Conservation (phyloP, 2,113 vertebrate genomes). For the Alaudala cheleensis region DNA sequence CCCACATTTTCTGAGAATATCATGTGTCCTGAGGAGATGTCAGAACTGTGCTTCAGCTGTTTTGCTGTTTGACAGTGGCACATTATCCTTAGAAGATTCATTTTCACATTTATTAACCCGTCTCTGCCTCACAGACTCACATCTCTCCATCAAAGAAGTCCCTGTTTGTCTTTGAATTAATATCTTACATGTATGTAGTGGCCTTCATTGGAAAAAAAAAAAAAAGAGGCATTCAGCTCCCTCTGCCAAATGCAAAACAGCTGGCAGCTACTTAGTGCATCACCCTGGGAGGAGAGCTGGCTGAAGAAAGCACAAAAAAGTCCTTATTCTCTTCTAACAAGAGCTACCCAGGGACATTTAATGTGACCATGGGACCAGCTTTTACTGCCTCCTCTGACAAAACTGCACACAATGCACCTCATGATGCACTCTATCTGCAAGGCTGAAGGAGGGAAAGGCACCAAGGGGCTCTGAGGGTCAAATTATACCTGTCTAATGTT, state of each 20-base stretch:
- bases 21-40: slow-evolving; percentile 19
- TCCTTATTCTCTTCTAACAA: not conserved
- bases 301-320: not conserved
- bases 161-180: slow-evolving; percentile 43
- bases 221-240: not conserved
- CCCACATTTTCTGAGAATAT: slow-evolving; percentile 21
- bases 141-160: slow-evolving; percentile 15
- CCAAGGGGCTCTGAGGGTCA: not conserved
- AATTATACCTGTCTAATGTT: not conserved
- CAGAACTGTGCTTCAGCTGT: slow-evolving; percentile 7
- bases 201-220: not conserved
- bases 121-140: not conserved
- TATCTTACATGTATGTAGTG: not conserved
- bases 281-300: not conserved
- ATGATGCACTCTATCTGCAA: not conserved
- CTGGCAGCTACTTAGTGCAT: slow-evolving; percentile 16
- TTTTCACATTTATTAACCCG: slow-evolving; percentile 48
- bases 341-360: not conserved
- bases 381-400: slow-evolving; percentile 10
- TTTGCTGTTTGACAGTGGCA: slow-evolving; percentile 26
- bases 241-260: slow-evolving; percentile 25
- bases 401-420: not conserved
- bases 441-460: not conserved
- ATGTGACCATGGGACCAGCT: not conserved
- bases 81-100: slow-evolving; percentile 24